Evolutionary conservation across 2,888 invertebrate genomes (phyloP), one percentile per base, ranked within the genome.

Genomic region (Fragum whitleyi): DNA sequence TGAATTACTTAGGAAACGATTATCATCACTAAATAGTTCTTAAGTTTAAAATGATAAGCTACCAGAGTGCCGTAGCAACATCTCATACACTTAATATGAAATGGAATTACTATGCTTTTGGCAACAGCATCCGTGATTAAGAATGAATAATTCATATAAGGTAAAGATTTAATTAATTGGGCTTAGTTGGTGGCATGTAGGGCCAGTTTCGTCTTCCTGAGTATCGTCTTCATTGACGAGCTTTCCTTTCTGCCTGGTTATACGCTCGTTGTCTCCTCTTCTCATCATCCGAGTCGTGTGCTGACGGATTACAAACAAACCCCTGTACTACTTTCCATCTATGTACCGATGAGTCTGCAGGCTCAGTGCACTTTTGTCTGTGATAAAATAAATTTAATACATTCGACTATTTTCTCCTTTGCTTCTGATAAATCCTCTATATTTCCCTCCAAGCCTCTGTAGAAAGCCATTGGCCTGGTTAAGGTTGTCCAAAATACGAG

Each of bases 141-240:
- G n/a, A n/a, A n/a, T n/a, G n/a, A n/a, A n/a, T n/a, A n/a, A n/a
- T n/a, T n/a, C n/a, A n/a, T n/a, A n/a, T n/a, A n/a, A n/a, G n/a
- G n/a, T n/a, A n/a, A n/a, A n/a, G n/a, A n/a, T n/a, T n/a, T n/a
- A n/a, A n/a, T n/a, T n/a, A n/a, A n/a, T 16, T 36, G 14, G 21
- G 19, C n/a, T 7, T 11, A 7, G n/a, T 19, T 74, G 32, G 29
- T 23, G 59, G n/a, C 6, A 0, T 39, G 16, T 69, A 70, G 16
- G 65, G 71, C 1, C 3, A 1, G 19, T 23, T 71, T 21, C 75
- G 70, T 16, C 74, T 28, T n/a, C 39, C n/a, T 55, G 36, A 28
- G 19, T 7, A 7, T 19, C 53, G 53, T 21, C 21, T 7, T 21
- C n/a, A 7, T n/a, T 53, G 53, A 6, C 53, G 53, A 7, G n/a